These are phyloP conservation scores for Idaea biselata DNA, from an alignment of 2,888 invertebrate species.

Conservation along the genomic window DNA sequence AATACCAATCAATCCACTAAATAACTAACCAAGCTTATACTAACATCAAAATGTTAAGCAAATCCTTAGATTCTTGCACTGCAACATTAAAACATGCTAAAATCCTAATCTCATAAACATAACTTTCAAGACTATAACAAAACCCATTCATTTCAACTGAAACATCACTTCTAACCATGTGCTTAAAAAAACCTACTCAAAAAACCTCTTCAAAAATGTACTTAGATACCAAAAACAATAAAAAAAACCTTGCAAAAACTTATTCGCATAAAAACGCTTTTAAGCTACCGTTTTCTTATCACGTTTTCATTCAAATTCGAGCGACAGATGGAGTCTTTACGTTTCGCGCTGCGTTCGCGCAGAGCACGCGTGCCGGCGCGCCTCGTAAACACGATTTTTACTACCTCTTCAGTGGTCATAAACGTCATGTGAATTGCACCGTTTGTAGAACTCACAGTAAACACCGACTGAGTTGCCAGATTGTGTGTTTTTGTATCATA, in stretches of 20 bases:
- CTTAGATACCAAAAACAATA: not conserved
- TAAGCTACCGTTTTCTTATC: not conserved
- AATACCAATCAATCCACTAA: too few species aligned
- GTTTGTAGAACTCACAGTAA: conserved; percentile 77
- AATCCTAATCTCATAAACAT: too few species aligned
- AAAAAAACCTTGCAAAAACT: not conserved
- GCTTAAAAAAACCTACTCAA: not conserved
- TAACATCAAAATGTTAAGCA: too few species aligned
- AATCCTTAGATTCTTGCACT: too few species aligned
- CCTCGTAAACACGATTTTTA: conserved; percentile 78
- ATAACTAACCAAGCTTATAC: too few species aligned
- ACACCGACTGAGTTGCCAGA: conserved; percentile 49
- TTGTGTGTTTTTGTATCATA: conserved; percentile 12
- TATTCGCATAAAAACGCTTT: not conserved
- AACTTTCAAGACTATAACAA: too few species aligned
- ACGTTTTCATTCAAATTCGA: conserved; percentile 50
- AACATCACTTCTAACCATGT: not conserved
- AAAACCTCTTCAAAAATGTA: not conserved
- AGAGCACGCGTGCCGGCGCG: conserved; percentile 56
- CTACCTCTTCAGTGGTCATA: conserved; percentile 75
- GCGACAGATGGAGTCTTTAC: conserved; percentile 51
- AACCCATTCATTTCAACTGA: not conserved
- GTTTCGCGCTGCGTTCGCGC: conserved; percentile 53
- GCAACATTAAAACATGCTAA: too few species aligned
- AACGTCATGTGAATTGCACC: conserved; percentile 77